Conservation (phyloP, 2,888 invertebrate genomes). For the Boloria euphrosyne region DNA sequence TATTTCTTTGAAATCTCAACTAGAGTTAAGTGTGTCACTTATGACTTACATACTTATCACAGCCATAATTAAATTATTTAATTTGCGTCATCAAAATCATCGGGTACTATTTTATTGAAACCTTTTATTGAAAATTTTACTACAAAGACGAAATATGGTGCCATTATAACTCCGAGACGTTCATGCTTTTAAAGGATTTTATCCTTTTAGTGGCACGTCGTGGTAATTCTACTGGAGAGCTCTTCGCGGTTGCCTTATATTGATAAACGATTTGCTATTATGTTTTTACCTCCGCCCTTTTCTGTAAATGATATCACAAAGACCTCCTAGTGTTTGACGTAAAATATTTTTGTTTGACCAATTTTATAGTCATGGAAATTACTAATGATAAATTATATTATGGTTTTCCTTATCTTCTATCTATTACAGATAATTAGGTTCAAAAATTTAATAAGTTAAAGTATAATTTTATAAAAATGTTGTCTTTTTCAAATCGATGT, state of each 20-base stretch:
- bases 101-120: not conserved
- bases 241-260: conserved; percentile 46
- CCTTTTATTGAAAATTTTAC: not conserved
- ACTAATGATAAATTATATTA: not conserved
- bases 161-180: conserved; percentile 32
- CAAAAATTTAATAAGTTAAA: too few species aligned
- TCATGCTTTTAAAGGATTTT: conserved; percentile 48
- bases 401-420: too few species aligned
- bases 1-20: too few species aligned
- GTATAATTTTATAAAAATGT: too few species aligned
- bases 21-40: too few species aligned
- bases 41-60: too few species aligned
- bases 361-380: not conserved
- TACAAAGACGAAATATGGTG: conserved; percentile 9
- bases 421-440: too few species aligned
- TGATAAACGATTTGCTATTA: conserved; percentile 44
- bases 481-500: too few species aligned
- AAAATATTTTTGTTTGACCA: not conserved
- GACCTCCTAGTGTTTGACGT: conserved; percentile 11
- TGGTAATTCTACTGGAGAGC: conserved; percentile 43
- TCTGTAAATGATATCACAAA: conserved; percentile 24
- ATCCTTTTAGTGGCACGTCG: conserved; percentile 45
- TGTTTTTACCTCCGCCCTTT: conserved; percentile 36
- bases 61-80: too few species aligned
- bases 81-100: too few species aligned